Evolutionary conservation across 2,113 vertebrate species (phyloP).

Genomic region (Siniperca chuatsi): DNA sequence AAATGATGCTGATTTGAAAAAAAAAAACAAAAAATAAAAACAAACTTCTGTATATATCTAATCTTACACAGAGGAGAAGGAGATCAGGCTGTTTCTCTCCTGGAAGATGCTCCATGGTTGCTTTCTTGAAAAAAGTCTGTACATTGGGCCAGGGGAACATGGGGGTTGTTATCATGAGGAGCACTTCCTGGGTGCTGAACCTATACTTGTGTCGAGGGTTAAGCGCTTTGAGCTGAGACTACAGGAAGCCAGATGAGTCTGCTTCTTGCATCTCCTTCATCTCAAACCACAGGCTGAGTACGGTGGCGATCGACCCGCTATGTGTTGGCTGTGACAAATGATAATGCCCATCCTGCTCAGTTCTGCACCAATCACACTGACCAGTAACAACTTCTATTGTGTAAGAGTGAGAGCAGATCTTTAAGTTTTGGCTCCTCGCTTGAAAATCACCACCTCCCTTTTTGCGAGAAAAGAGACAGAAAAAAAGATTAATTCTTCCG

Average conservation of each 20-base stretch:
- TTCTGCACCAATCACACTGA: conserved; percentile 10
- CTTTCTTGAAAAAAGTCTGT: conserved; percentile 8
- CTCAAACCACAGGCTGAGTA: conserved; percentile 28
- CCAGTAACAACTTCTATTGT: background rate
- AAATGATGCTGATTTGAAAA: background rate
- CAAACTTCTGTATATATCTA: background rate
- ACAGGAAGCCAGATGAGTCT: conserved; percentile 51
- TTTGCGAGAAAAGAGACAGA: background rate
- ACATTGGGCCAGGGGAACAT: background rate
- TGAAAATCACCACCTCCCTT: background rate
- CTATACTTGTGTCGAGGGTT: conserved; percentile 46
- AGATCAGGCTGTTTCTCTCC: conserved; percentile 16
- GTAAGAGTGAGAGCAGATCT: background rate
- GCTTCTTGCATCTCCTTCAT: conserved; percentile 38
- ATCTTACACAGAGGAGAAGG: conserved; percentile 9
- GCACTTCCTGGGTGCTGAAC: conserved; percentile 52
- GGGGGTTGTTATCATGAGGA: conserved; percentile 31
- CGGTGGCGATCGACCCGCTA: background rate
- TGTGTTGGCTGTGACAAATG: conserved; percentile 28
- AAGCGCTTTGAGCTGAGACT: conserved; percentile 51
- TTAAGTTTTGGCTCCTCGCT: background rate
- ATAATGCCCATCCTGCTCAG: background rate
- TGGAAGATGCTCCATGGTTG: conserved; percentile 15
- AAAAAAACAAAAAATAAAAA: background rate
- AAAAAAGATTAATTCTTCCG: conserved; percentile 2